Conservation (phyloP, 2,113 vertebrate species). For the Sialia sialis region DNA sequence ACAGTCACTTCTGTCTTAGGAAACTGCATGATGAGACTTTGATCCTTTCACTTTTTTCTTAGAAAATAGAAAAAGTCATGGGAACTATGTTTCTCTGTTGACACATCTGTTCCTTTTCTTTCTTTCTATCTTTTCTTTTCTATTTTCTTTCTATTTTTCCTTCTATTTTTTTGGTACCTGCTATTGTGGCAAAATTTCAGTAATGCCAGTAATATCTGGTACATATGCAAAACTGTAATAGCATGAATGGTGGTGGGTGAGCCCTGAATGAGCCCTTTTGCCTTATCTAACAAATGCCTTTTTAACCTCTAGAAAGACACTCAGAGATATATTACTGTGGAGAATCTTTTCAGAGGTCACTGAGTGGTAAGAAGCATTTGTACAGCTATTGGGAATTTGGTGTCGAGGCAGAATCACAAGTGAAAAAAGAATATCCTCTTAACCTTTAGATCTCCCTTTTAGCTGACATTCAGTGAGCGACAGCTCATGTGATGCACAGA, state of each 20-base stretch:
- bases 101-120: background rate
- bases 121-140: no score
- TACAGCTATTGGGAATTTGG: background rate
- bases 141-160: background rate
- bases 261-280: background rate
- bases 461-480: background rate
- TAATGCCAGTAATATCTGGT: background rate
- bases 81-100: background rate
- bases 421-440: background rate
- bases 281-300: background rate
- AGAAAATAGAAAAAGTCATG: background rate
- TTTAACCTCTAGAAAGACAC: background rate
- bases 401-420: background rate
- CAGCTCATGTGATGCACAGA: background rate
- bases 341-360: background rate
- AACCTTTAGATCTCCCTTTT: background rate
- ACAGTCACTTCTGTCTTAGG: background rate
- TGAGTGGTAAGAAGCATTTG: background rate
- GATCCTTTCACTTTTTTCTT: background rate
- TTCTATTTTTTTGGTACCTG: background rate
- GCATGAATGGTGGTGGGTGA: background rate
- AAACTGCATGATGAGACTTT: background rate
- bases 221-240: background rate
- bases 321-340: background rate
- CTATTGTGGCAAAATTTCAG: background rate